These are phyloP conservation scores for Brachypteracias leptosomus DNA, from an alignment of 2,113 vertebrate genomes.

Conservation along the genomic window DNA sequence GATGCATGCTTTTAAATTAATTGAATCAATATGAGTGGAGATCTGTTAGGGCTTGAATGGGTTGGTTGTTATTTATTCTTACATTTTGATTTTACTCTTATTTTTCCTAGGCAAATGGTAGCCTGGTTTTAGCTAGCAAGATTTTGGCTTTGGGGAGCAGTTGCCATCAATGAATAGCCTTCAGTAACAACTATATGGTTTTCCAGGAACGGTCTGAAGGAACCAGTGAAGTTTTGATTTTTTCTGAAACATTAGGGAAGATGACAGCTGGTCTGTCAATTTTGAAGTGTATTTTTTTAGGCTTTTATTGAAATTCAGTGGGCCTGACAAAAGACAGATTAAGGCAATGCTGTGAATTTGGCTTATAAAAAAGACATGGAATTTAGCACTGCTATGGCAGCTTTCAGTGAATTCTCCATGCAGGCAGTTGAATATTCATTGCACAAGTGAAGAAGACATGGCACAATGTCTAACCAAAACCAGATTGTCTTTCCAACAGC, in stretches of 20 bases:
- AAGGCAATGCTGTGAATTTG: constrained; percentile 13
- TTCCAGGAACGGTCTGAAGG: neutral
- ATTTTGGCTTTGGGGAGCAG: neutral
- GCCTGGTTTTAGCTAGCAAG: neutral
- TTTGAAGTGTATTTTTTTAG: neutral
- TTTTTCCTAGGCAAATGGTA: neutral
- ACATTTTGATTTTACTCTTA: neutral
- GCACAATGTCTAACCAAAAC: neutral
- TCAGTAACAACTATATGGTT: neutral
- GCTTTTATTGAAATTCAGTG: constrained; percentile 21
- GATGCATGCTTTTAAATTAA: neutral
- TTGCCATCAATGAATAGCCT: neutral
- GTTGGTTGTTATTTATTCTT: neutral
- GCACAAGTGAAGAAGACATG: neutral
- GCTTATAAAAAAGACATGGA: neutral
- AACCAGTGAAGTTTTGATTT: neutral
- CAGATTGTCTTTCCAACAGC: neutral
- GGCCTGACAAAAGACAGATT: neutral
- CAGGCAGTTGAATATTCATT: neutral
- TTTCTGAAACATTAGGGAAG: neutral
- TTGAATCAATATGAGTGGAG: neutral
- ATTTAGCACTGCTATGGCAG: neutral
- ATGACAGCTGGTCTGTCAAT: neutral
- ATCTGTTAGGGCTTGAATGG: neutral
- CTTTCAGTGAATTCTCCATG: neutral